phyloP scores from a whole-genome alignment of 2,113 vertebrate genomes.

The Ploceus nigricollis region DNA sequence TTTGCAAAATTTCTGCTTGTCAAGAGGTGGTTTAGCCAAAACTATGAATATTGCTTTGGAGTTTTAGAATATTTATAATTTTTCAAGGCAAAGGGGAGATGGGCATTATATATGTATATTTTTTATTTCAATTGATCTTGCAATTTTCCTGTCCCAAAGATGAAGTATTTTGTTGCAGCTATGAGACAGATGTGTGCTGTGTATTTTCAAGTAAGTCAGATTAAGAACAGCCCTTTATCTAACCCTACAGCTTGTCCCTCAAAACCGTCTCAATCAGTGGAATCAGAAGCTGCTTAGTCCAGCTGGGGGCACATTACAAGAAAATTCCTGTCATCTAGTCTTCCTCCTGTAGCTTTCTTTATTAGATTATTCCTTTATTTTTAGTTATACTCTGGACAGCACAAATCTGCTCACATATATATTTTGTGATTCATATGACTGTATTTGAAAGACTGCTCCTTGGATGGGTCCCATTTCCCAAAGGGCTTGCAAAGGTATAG shows the following conservation, averaged over 20 bases:
- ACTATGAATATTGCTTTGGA: neutral
- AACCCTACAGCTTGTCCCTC: neutral
- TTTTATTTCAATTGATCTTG: neutral
- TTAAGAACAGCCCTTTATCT: constrained; percentile 8
- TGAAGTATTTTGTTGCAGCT: neutral
- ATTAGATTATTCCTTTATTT: neutral
- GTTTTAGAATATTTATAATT: neutral
- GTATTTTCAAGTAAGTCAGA: constrained; percentile 16
- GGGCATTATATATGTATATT: neutral
- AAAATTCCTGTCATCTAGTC: neutral
- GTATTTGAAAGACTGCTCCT: neutral
- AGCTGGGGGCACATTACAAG: neutral
- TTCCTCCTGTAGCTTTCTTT: neutral
- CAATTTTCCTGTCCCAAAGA: neutral
- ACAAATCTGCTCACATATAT: neutral
- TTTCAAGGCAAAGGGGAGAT: neutral
- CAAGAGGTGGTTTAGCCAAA: neutral
- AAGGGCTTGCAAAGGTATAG: neutral
- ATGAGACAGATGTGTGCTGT: neutral
- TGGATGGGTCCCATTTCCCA: neutral
- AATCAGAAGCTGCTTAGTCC: constrained; percentile 43
- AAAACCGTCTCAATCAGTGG: constrained; percentile 1
- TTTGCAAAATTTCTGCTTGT: neutral
- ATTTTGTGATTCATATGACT: neutral
- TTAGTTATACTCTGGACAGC: neutral